Percentiles rank a stretch among this genome's conserved stretches.
These are phyloP conservation scores for Fringilla coelebs DNA, from an alignment of 2,797 vertebrate species.

Conservation along the genomic window DNA sequence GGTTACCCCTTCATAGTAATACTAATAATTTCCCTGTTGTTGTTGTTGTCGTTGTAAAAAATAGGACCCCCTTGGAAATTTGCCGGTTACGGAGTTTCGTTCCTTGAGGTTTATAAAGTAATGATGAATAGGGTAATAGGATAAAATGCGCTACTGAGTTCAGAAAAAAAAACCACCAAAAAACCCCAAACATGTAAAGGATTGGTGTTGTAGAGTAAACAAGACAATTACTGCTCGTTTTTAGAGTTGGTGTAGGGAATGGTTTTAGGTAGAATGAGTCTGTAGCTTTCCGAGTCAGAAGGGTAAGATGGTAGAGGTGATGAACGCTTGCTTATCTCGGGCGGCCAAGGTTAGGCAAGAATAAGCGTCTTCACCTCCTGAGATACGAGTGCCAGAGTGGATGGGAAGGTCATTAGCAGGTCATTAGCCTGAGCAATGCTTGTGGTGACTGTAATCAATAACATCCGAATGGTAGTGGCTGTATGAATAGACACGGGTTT, in stretches of 20 bases:
- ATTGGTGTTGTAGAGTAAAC: not conserved
- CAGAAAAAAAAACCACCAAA: no score
- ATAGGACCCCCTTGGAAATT: not conserved
- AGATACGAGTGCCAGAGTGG: not conserved
- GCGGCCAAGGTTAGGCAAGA: not conserved
- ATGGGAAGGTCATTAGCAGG: constrained; percentile 16
- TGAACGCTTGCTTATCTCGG: not conserved
- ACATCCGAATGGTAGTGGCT: not conserved
- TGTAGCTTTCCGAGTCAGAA: not conserved
- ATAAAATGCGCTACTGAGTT: not conserved
- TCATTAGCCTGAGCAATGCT: not conserved
- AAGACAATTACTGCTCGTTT: not conserved
- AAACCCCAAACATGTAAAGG: not conserved
- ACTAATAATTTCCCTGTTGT: not conserved
- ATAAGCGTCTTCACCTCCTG: not conserved
- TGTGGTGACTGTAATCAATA: not conserved
- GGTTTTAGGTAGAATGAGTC: not conserved
- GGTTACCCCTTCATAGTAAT: not conserved
- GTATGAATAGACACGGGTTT: not conserved
- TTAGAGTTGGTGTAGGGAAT: not conserved
- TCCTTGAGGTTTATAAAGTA: not conserved
- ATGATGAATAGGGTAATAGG: not conserved
- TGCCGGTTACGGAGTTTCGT: not conserved
- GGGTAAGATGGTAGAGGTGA: not conserved
- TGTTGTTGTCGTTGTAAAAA: not conserved